Evolutionary conservation across 2,888 invertebrate genomes (phyloP), one percentile per base, ranked within the genome.

Genomic region (Junonia oenone): DNA sequence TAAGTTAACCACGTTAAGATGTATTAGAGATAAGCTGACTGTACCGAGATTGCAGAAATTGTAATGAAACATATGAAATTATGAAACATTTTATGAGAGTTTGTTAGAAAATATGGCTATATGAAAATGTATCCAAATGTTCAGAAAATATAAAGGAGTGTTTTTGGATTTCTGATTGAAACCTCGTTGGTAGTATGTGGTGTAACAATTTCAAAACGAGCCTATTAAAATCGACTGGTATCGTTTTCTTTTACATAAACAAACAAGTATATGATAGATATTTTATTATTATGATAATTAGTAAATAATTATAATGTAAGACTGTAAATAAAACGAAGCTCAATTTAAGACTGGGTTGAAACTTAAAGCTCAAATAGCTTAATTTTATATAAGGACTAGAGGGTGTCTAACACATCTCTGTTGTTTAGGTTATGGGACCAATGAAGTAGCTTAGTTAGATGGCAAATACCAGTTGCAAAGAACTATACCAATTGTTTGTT

Each of bases 1-100:
- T 0, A 90, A 89, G 54, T 69, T 88, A 22, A 73, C 87, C 0
- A 90, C 90, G 0, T 61, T 90, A 9, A 71, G 87, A 8, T 85
- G 85, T 57, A 90, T 90, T 4, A 72, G 90, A 48, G 87, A 90
- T 62, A 90, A 90, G 35, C 58, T 90, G 19, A 85, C 87, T 0
- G 82, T 89, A 0, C 88, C 90, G 0, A 76, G 78, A 45, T 62
- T 89, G 40, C 85, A 87, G 29, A 76, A 78, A 50, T 51, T 88
- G 51, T 49, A 19, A 49, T 8, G n/a, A n/a, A n/a, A n/a, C n/a
- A 6, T 17, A n/a, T 14, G 11, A n/a, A n/a, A n/a, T n/a, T n/a
- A n/a, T n/a, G n/a, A n/a, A n/a, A n/a, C n/a, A n/a, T n/a, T n/a
- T n/a, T n/a, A n/a, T n/a, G n/a, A n/a, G n/a, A n/a, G n/a, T n/a